These are phyloP conservation scores for Pyrochroa serraticornis DNA, from an alignment of 2,888 invertebrate species.

Conservation along the genomic window DNA sequence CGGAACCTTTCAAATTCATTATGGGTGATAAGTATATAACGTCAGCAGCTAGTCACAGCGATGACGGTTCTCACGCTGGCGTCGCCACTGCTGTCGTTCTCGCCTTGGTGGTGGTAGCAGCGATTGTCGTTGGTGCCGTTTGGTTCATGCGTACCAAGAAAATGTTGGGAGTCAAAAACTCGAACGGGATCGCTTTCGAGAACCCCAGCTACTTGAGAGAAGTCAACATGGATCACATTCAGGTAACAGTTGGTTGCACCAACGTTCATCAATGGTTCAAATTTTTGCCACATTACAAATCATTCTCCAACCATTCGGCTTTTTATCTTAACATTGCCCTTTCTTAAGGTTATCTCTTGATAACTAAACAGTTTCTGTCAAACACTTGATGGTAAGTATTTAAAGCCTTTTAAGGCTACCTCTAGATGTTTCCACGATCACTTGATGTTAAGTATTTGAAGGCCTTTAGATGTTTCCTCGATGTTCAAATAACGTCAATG, in stretches of 20 bases:
- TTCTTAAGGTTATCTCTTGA: too few relatives aligned
- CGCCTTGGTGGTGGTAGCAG: conserved; percentile 67
- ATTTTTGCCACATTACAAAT: too few relatives aligned
- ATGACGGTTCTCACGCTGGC: conserved; percentile 63
- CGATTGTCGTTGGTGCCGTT: conserved; percentile 66
- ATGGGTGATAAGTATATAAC: conserved; percentile 76
- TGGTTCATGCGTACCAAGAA: conserved; percentile 69
- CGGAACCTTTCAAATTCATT: conserved; percentile 75
- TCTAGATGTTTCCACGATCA: too few relatives aligned
- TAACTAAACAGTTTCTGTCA: too few relatives aligned
- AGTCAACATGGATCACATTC: conserved; percentile 75
- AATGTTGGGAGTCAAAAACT: conserved; percentile 69
- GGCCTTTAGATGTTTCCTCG: too few relatives aligned
- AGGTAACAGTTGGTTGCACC: conserved; percentile 66
- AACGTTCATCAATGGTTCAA: too few relatives aligned
- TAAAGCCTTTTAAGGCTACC: too few relatives aligned
- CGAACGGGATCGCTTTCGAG: conserved; percentile 82
- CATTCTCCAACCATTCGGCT: too few relatives aligned
- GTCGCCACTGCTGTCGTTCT: conserved; percentile 70
- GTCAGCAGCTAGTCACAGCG: conserved; percentile 67
- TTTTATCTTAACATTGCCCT: too few relatives aligned
- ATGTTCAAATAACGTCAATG: too few relatives aligned
- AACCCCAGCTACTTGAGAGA: conserved; percentile 83
- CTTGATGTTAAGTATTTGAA: too few relatives aligned
- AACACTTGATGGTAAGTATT: too few relatives aligned